Evolutionary conservation across 2,113 vertebrate genomes (phyloP).

Genomic region (Melanotaenia duboulayi): DNA sequence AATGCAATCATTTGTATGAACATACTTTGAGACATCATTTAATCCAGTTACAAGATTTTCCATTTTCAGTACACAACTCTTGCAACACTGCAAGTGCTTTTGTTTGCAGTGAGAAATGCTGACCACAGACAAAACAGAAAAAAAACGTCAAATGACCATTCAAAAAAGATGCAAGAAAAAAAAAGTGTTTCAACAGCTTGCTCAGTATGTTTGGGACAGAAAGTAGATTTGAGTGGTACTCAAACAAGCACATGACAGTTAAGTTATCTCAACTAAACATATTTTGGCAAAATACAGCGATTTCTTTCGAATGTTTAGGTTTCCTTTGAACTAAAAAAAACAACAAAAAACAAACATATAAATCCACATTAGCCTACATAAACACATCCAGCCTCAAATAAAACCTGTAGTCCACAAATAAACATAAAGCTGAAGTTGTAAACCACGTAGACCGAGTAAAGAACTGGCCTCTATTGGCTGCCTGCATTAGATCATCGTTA

Average conservation of each 20-base stretch:
- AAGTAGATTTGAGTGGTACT: slow-evolving; percentile 14
- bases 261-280: not conserved
- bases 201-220: slow-evolving; percentile 38
- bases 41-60: slow-evolving; percentile 25
- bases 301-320: slow-evolving; percentile 15
- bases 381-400: slow-evolving; percentile 10
- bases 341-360: slow-evolving; percentile 10
- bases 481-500: not conserved
- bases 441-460: slow-evolving; percentile 10
- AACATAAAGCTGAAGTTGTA: slow-evolving; percentile 41
- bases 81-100: slow-evolving; percentile 15
- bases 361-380: slow-evolving; percentile 28
- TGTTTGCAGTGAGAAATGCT: slow-evolving; percentile 15
- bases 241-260: not conserved
- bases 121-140: slow-evolving; percentile 23
- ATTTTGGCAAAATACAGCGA: slow-evolving; percentile 43
- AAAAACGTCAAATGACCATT: slow-evolving; percentile 14
- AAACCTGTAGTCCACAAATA: slow-evolving; percentile 16
- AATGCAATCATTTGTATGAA: slow-evolving; percentile 25
- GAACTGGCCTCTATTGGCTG: not conserved
- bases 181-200: slow-evolving; percentile 2
- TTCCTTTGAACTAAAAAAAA: not conserved
- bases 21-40: slow-evolving; percentile 30
- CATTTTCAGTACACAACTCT: slow-evolving; percentile 42
- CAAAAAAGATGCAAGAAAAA: not conserved